Conservation (phyloP, 2,797 vertebrate species). For the Aulostomus chinensis region DNA sequence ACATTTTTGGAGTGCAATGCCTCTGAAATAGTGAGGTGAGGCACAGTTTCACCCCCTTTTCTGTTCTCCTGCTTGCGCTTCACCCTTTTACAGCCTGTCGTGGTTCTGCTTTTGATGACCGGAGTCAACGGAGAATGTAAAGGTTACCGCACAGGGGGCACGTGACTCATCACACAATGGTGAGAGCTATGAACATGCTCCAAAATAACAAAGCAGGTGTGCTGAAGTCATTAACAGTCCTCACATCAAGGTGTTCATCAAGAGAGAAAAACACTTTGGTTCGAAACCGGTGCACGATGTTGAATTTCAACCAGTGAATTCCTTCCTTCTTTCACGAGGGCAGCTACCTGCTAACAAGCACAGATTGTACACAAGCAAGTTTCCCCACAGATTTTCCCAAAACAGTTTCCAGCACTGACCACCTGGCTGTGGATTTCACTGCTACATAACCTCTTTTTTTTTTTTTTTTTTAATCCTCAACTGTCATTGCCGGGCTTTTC, state of each 20-base stretch:
- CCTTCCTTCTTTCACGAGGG: too few relatives aligned
- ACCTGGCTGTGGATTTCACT: slow-evolving; percentile 54
- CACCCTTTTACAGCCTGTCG: background rate
- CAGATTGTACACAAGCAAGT: slow-evolving; percentile 50
- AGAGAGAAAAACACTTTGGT: too few relatives aligned
- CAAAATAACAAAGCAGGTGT: background rate
- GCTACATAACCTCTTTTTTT: slow-evolving; percentile 31
- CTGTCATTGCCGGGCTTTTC: slow-evolving; percentile 51
- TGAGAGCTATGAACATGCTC: background rate
- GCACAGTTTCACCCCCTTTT: slow-evolving; percentile 11
- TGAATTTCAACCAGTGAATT: background rate
- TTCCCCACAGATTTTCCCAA: too few relatives aligned
- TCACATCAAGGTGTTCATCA: too few relatives aligned
- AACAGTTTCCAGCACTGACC: slow-evolving; percentile 59
- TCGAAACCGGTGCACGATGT: too few relatives aligned
- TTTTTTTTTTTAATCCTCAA: slow-evolving; percentile 32
- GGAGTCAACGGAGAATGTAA: background rate
- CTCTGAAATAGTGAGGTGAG: slow-evolving; percentile 18
- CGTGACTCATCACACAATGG: background rate
- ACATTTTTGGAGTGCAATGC: slow-evolving; percentile 3
- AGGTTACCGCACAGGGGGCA: background rate
- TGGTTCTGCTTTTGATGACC: background rate
- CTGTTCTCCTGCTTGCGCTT: slow-evolving; percentile 2
- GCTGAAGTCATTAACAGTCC: too few relatives aligned
- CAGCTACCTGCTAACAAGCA: slow-evolving; percentile 20